Evolutionary conservation across 2,113 vertebrate genomes (phyloP), one percentile per base, ranked within the genome.

Genomic region (Aphyosemion australe): DNA sequence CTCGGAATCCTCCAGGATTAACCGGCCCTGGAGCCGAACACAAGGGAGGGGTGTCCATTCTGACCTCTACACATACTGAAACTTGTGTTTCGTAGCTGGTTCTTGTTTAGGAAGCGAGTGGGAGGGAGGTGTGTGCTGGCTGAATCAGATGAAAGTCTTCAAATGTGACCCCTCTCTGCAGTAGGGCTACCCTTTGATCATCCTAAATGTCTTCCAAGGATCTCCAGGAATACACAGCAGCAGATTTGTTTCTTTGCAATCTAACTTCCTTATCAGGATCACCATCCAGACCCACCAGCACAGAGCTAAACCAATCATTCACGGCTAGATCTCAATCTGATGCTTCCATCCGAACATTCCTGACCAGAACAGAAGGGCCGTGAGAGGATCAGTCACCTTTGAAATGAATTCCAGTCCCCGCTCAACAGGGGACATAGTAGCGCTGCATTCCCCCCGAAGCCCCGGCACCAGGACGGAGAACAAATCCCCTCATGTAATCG

Each of bases 171-270:
- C 67, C 69, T 62, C 82, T 78, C 73, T 76, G 49, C 59, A 61
- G 77, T 56, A 62, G 69, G 67, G 69, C 47, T 39, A 34, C 46
- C 16, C 85, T 88, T 88, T 90, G 85, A 91, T 87, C 87, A 76
- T 50, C 60, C 34, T 32, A 16, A 56, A 19, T 12, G 7, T 76
- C 74, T 56, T 65, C 61, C 71, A 43, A 55, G 39, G 72, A 74
- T 50, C 68, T 48, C 61, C 50, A 61, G 61, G 61, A 76, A 53
- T 72, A 78, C 57, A 68, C 59, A 56, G 58, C 34, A 47, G 56
- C 9, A 51, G 79, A 86, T 75, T 62, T 64, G 12, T 45, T 18
- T 15, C 20, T 61, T 11, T 41, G 5, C 56, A 64, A 60, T 61
- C 50, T 21, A 47, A 13, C 51, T 41, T 74, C 45, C 49, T 67